These are phyloP conservation scores for Ashinkailepas kermadecensis DNA, from an alignment of 2,888 invertebrate species.

Conservation along the genomic window DNA sequence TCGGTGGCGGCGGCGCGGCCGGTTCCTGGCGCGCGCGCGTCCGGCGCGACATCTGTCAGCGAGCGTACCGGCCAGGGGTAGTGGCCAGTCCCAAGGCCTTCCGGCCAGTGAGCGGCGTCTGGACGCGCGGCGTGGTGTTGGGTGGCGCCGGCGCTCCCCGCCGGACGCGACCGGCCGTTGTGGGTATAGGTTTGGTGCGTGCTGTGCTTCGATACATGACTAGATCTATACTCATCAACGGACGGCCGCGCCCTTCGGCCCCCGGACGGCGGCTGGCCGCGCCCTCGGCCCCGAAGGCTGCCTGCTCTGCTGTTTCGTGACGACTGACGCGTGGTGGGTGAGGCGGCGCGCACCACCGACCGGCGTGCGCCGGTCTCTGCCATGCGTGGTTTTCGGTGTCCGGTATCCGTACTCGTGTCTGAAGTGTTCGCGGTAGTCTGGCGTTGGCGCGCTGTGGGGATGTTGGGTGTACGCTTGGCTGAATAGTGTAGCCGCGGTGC, in stretches of 20 bases:
- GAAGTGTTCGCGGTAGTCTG: too few relatives aligned
- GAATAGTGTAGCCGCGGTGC: too few relatives aligned
- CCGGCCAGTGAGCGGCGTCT: neutral
- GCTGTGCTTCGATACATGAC: conserved; percentile 14
- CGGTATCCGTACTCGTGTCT: too few relatives aligned
- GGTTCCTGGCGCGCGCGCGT: neutral
- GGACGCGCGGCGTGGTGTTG: neutral
- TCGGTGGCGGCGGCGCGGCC: neutral
- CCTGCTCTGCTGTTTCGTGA: too few relatives aligned
- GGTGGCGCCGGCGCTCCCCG: neutral
- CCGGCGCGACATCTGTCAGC: neutral
- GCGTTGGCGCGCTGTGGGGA: too few relatives aligned
- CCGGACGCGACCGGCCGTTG: neutral
- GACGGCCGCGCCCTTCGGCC: neutral
- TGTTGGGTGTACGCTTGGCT: too few relatives aligned
- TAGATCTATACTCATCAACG: conserved; percentile 24
- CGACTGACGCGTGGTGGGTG: too few relatives aligned
- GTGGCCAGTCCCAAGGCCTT: conserved; percentile 17
- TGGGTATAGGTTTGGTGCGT: conserved; percentile 25
- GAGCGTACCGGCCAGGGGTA: neutral
- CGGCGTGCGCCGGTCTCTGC: too few relatives aligned
- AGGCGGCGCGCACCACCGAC: too few relatives aligned
- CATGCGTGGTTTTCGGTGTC: too few relatives aligned
- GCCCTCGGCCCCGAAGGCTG: too few relatives aligned
- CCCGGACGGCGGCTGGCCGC: too few relatives aligned